Evolutionary conservation across 2,113 vertebrate genomes (phyloP).

Genomic region (Boulengeromyrus knoepffleri): DNA sequence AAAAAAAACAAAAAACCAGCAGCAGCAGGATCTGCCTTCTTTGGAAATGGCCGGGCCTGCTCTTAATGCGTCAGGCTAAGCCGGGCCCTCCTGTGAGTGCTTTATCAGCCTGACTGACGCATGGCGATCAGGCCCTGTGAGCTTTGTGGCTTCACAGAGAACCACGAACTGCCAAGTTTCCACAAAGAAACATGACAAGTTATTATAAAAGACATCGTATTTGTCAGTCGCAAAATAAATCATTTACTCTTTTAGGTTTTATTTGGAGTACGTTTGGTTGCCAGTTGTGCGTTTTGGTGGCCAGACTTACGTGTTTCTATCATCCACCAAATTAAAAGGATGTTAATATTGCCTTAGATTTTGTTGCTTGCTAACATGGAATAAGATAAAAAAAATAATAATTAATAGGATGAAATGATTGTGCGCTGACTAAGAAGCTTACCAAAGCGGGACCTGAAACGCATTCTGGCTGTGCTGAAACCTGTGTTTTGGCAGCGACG

Average conservation of each 20-base stretch:
- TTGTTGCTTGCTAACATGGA: not conserved
- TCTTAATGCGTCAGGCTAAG: not conserved
- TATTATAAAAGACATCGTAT: not conserved
- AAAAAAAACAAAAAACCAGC: not conserved
- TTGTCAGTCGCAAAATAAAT: not conserved
- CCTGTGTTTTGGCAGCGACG: conserved; percentile 54
- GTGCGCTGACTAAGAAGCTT: not conserved
- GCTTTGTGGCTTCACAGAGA: not conserved
- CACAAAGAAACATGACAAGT: not conserved
- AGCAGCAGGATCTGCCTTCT: conserved; percentile 19
- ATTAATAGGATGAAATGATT: not conserved
- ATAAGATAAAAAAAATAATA: not conserved
- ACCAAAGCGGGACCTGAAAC: not conserved
- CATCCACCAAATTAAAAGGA: not conserved
- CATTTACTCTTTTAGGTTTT: not conserved
- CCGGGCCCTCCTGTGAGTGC: not conserved
- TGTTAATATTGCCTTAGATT: not conserved
- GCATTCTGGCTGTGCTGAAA: not conserved
- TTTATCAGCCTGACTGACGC: not conserved
- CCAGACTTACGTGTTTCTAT: not conserved
- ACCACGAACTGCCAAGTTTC: not conserved
- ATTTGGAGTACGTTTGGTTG: not conserved
- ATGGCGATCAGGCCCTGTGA: not conserved
- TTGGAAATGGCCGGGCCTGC: not conserved
- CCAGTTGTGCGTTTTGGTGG: not conserved